phyloP scores from a whole-genome alignment of 2,888 invertebrate genomes.

The Patella pellucida region DNA sequence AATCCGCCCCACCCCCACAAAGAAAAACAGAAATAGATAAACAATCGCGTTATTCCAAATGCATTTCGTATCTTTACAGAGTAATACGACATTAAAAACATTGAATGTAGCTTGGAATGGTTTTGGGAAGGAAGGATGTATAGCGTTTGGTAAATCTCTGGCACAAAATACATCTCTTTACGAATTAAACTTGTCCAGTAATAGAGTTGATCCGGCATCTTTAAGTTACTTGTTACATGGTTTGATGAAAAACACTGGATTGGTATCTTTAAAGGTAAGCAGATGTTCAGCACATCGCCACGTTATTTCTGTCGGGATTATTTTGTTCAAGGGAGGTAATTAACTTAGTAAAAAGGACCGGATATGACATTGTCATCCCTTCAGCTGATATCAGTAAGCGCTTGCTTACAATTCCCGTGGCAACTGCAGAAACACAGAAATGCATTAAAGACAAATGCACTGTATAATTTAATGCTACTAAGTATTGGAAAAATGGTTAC shows the following conservation, averaged over 20 bases:
- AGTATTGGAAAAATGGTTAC: too few relatives aligned
- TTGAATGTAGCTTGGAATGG: constrained; percentile 61
- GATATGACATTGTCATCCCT: neutral
- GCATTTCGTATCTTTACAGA: constrained; percentile 34
- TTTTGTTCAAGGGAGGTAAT: neutral
- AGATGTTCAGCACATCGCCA: neutral
- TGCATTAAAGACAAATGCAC: too few relatives aligned
- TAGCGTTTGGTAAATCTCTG: constrained; percentile 48
- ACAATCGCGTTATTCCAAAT: neutral
- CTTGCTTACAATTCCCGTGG: too few relatives aligned
- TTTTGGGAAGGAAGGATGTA: constrained; percentile 56
- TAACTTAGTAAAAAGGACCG: neutral
- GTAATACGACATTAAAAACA: constrained; percentile 42
- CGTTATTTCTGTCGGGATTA: neutral
- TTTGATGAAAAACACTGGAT: constrained; percentile 43
- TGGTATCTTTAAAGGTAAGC: constrained; percentile 43
- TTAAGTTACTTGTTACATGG: constrained; percentile 52
- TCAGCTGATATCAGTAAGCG: neutral
- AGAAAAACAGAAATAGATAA: too few relatives aligned
- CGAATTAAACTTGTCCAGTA: constrained; percentile 55
- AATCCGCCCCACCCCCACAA: too few relatives aligned
- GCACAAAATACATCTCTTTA: constrained; percentile 45
- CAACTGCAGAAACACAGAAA: too few relatives aligned
- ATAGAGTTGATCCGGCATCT: constrained; percentile 53
- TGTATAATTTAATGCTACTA: too few relatives aligned